A percentile compares a stretch with the other conserved stretches of the same genome.
phyloP scores from a whole-genome alignment of 2,113 vertebrate species.

The Sisor rabdophorus region DNA sequence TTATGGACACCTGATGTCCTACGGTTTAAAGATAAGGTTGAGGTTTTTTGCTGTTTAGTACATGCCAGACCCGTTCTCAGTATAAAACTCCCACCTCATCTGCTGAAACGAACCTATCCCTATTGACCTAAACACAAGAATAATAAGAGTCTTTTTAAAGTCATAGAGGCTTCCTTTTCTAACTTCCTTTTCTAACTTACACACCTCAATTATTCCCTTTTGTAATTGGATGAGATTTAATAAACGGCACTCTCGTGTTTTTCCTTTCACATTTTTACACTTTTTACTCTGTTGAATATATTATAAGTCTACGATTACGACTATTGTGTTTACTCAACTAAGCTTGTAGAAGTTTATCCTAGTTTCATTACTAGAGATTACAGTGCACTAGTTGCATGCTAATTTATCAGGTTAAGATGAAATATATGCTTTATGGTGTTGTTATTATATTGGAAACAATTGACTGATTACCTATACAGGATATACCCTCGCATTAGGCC shows the following conservation, averaged over 20 bases:
- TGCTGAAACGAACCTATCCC: slow-evolving; percentile 42
- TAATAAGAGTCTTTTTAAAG: slow-evolving; percentile 50
- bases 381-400: background rate
- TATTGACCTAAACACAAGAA: slow-evolving; percentile 42
- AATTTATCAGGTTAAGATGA: background rate
- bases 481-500: no score
- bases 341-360: background rate
- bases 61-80: background rate
- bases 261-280: background rate
- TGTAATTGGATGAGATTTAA: slow-evolving; percentile 43
- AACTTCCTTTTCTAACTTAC: slow-evolving; percentile 11
- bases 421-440: background rate
- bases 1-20: no score
- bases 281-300: background rate
- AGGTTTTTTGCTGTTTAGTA: no score
- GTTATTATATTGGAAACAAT: background rate
- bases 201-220: slow-evolving; percentile 10
- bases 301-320: background rate
- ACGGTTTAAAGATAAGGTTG: no score
- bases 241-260: slow-evolving; percentile 22
- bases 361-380: background rate
- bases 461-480: no score
- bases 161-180: slow-evolving; percentile 19
- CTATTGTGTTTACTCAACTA: background rate
- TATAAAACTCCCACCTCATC: slow-evolving; percentile 16